Conservation (phyloP, 2,888 invertebrate genomes). For the Dicranocentrus wangi region DNA sequence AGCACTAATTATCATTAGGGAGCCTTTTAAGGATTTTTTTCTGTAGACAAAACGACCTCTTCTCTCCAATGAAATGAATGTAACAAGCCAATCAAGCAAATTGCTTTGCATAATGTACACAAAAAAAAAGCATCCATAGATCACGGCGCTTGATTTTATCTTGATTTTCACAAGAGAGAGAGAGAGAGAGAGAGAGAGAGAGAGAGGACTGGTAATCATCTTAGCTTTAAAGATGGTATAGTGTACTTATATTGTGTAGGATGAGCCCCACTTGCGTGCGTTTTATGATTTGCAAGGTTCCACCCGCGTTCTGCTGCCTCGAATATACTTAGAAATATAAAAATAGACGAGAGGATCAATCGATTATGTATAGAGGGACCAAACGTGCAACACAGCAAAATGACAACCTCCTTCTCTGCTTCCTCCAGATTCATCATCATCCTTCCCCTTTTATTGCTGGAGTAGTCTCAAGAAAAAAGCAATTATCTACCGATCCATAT, state of each 20-base stretch:
- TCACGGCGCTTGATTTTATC: neutral
- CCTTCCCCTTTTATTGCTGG: neutral
- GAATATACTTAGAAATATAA: neutral
- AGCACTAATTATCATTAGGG: slow-evolving; percentile 73
- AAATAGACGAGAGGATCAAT: neutral
- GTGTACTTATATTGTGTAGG: no score
- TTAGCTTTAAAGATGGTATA: neutral
- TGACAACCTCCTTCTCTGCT: no score
- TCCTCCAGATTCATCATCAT: no score
- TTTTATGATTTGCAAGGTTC: no score
- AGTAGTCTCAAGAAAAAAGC: slow-evolving; percentile 20
- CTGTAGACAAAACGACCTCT: slow-evolving; percentile 66
- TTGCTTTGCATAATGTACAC: slow-evolving; percentile 62
- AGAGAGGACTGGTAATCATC: neutral
- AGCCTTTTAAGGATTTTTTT: slow-evolving; percentile 71
- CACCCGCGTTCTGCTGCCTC: neutral
- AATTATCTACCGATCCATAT: slow-evolving; percentile 64
- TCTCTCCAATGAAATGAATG: slow-evolving; percentile 67
- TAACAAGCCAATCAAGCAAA: slow-evolving; percentile 72
- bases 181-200: neutral
- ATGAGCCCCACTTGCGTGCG: no score
- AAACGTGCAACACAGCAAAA: no score
- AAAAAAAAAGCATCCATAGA: neutral
- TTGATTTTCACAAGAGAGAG: neutral
- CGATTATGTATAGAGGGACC: no score